Percentiles rank a stretch among this genome's conserved stretches.
Conservation (phyloP, 2,797 vertebrate genomes). For the Huso huso region DNA sequence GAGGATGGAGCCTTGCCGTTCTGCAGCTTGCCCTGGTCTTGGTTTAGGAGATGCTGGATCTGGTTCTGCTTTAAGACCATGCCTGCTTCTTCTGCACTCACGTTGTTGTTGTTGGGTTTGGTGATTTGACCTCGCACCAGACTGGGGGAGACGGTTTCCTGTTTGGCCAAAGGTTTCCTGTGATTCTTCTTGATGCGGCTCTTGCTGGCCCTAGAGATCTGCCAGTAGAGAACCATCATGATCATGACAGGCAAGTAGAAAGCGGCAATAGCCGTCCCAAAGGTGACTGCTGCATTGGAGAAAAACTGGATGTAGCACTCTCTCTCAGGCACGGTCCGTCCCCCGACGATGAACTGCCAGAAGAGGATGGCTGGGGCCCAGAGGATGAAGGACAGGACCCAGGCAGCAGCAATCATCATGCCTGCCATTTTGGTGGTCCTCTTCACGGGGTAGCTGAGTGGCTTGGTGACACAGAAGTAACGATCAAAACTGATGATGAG, state of each 20-base stretch:
- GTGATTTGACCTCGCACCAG: conserved; percentile 67
- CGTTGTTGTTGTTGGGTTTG: conserved; percentile 87
- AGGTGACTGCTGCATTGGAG: conserved; percentile 91
- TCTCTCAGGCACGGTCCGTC: conserved; percentile 82
- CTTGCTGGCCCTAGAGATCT: conserved; percentile 93
- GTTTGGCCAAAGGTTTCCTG: conserved; percentile 71
- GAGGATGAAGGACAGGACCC: conserved; percentile 93
- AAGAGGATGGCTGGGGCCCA: conserved; percentile 98
- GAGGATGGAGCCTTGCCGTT: conserved; percentile 80
- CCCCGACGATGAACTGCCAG: conserved; percentile 97
- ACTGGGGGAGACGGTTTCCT: conserved; percentile 70
- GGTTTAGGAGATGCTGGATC: neutral
- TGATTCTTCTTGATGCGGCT: conserved; percentile 91
- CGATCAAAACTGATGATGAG: conserved; percentile 98
- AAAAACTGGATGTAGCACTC: conserved; percentile 98
- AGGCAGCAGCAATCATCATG: conserved; percentile 96
- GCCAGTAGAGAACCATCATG: conserved; percentile 94
- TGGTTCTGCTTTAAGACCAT: conserved; percentile 42
- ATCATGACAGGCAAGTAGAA: conserved; percentile 95
- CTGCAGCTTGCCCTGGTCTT: conserved; percentile 76
- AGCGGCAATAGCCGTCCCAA: conserved; percentile 94
- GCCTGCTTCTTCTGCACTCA: conserved; percentile 52
- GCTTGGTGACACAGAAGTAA: conserved; percentile 97
- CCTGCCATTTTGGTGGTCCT: conserved; percentile 97
- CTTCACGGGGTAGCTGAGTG: conserved; percentile 91